Percentiles rank a stretch among this genome's conserved stretches.
phyloP scores from a whole-genome alignment of 2,888 invertebrate species.

The Hyalella azteca region DNA sequence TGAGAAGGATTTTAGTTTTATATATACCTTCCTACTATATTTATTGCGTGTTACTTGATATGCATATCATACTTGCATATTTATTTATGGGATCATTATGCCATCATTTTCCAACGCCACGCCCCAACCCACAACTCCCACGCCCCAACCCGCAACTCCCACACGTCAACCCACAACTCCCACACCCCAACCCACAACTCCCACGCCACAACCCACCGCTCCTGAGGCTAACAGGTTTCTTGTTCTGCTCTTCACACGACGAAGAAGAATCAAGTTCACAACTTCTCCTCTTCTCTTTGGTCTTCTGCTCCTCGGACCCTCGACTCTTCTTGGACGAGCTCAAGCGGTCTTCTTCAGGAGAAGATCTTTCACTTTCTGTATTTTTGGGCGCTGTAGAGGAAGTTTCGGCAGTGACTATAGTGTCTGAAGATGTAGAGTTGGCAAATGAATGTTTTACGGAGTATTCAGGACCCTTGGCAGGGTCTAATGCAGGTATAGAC shows the following conservation, averaged over 20 bases:
- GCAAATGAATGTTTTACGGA: too few relatives aligned
- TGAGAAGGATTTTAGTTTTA: too few relatives aligned
- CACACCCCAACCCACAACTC: not conserved
- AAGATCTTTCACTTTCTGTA: not conserved
- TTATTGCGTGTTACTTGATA: too few relatives aligned
- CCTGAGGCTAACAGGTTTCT: slow-evolving; percentile 27
- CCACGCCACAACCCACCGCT: not conserved
- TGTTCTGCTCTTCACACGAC: slow-evolving; percentile 1
- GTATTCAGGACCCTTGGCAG: not conserved
- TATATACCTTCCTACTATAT: too few relatives aligned
- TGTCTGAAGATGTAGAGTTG: not conserved
- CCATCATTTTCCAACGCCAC: too few relatives aligned
- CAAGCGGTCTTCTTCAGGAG: too few relatives aligned
- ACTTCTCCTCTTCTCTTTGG: slow-evolving; percentile 52
- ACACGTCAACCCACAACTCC: not conserved
- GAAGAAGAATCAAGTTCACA: slow-evolving; percentile 46
- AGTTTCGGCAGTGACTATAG: not conserved
- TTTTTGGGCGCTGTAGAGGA: not conserved
- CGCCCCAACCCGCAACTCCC: not conserved
- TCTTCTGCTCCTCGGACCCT: not conserved
- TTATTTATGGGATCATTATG: too few relatives aligned
- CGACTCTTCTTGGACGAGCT: not conserved
- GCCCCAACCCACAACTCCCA: not conserved
- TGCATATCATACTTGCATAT: too few relatives aligned
- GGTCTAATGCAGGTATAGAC: not conserved